Evolutionary conservation across 1,140 invertebrate genomes (phyloP).

Genomic region (Choristoneura fumiferana): DNA sequence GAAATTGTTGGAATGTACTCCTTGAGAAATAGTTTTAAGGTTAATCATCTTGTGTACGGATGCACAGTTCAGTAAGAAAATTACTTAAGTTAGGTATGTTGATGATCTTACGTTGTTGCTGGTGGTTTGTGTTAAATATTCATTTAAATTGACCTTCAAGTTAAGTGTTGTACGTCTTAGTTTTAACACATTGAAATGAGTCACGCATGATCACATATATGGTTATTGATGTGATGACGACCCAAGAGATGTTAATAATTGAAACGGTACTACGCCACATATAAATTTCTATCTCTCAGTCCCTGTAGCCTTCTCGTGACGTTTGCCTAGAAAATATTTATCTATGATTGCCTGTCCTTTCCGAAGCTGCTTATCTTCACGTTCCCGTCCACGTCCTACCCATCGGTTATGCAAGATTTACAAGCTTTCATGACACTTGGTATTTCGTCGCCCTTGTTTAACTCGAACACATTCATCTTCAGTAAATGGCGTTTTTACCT

Average conservation of each 20-base stretch:
- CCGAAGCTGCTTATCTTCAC: not conserved
- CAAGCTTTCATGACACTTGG: not conserved
- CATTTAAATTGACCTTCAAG: too few relatives aligned
- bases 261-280: too few relatives aligned
- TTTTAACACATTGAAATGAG: too few relatives aligned
- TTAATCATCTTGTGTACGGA: not conserved
- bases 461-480: not conserved
- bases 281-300: not conserved
- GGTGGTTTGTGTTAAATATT: too few relatives aligned
- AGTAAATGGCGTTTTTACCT: too few relatives aligned
- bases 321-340: not conserved
- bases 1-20: not conserved
- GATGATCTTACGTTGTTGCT: too few relatives aligned
- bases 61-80: too few relatives aligned
- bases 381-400: not conserved
- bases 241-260: too few relatives aligned
- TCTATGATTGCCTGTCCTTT: conserved; percentile 3
- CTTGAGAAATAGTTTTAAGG: not conserved
- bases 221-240: too few relatives aligned
- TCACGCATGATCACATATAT: too few relatives aligned
- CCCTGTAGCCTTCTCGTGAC: not conserved
- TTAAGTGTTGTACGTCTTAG: too few relatives aligned
- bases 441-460: not conserved
- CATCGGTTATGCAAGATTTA: conserved; percentile 9
- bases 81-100: too few relatives aligned